Evolutionary conservation across 2,113 vertebrate species (phyloP).

Genomic region (Psammodynastes pulverulentus): DNA sequence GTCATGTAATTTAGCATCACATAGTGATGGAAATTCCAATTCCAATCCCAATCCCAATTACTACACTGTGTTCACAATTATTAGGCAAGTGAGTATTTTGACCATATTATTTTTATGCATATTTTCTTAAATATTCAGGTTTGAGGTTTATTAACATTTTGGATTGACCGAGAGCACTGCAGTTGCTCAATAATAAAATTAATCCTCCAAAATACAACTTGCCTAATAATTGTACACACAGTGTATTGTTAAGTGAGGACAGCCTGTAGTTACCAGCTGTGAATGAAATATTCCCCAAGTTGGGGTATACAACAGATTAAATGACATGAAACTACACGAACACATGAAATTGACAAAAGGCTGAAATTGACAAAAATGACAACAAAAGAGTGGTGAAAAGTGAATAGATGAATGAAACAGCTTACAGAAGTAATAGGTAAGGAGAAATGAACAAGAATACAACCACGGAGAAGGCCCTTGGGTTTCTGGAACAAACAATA

Average conservation of each 20-base stretch:
- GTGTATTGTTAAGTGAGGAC: not conserved
- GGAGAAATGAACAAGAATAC: not conserved
- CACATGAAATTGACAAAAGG: not conserved
- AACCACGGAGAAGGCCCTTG: not conserved
- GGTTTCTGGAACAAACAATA: not conserved
- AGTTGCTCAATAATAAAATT: too few relatives aligned
- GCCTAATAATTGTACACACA: too few relatives aligned
- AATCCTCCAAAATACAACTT: too few relatives aligned
- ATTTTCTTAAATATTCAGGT: too few relatives aligned
- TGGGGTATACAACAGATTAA: not conserved
- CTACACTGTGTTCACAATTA: too few relatives aligned
- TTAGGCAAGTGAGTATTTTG: too few relatives aligned
- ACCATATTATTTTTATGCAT: too few relatives aligned
- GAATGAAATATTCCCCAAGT: not conserved
- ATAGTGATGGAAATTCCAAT: not conserved
- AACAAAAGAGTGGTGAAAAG: not conserved
- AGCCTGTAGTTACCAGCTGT: not conserved
- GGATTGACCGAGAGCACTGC: too few relatives aligned
- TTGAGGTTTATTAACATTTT: too few relatives aligned
- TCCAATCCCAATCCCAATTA: not conserved
- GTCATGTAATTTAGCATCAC: not conserved
- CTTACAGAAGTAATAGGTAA: not conserved
- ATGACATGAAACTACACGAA: not conserved
- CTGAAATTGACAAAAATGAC: not conserved
- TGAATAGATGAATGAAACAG: not conserved